phyloP scores from a whole-genome alignment of 2,888 invertebrate genomes.

The Nomada fucata region DNA sequence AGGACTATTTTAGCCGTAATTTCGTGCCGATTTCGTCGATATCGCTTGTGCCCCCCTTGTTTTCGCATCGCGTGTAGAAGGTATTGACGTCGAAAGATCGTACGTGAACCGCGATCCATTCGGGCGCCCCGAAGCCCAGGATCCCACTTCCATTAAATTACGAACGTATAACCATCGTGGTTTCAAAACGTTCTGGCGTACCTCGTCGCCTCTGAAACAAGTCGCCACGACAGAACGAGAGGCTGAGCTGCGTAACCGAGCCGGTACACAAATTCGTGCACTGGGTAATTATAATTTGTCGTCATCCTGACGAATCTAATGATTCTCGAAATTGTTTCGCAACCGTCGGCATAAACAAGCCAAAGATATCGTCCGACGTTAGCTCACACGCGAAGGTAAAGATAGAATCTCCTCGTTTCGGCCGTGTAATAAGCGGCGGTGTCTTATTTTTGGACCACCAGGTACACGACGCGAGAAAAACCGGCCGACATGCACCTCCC shows the following conservation, averaged over 20 bases:
- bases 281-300: constrained; percentile 52
- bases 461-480: constrained; percentile 28
- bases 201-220: background rate
- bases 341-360: constrained; percentile 68
- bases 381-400: constrained; percentile 68
- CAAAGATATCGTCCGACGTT: constrained; percentile 70
- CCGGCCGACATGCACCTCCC: background rate
- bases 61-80: background rate
- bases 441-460: constrained; percentile 66
- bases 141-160: background rate
- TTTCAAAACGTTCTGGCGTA: too few relatives aligned
- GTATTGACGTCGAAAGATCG: constrained; percentile 16
- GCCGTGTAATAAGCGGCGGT: constrained; percentile 52
- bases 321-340: constrained; percentile 66
- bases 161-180: background rate
- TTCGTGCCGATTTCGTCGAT: constrained; percentile 14
- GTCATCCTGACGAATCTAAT: constrained; percentile 57
- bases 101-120: constrained; percentile 8
- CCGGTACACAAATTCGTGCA: background rate
- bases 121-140: background rate
- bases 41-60: background rate
- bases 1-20: constrained; percentile 34
- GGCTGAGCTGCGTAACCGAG: background rate
- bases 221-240: background rate
- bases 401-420: constrained; percentile 64